Evolutionary conservation across 2,113 vertebrate genomes (phyloP), one percentile per base, ranked within the genome.

Genomic region (Charina bottae): DNA sequence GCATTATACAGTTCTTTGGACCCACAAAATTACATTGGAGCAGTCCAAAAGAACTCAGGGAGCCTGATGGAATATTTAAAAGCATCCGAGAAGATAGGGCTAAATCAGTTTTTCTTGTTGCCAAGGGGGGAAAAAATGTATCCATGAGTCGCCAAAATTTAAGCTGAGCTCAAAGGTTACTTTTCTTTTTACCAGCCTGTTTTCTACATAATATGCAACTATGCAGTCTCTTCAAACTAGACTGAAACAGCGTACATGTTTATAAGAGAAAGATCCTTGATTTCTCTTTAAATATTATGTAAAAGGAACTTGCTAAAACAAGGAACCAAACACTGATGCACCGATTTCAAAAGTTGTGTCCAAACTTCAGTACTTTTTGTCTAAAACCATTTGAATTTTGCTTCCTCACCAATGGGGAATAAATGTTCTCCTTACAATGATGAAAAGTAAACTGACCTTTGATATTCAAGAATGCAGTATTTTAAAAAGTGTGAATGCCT

Each of bases 281-380:
- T 58, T 19, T 58, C 56, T 58, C 56, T 58, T 19, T 19, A 58
- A 58, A 58, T 78, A 11, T 15, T 17, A n/a, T 37, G 37, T 78
- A 33, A 37, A 28, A 10, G 28, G n/a, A 78, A 17, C 64, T 68
- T 68, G 24, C 28, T 68, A 28, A 68, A 28, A 2, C 23, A 68
- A 28, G 62, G 9, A 68, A 68, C 26, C 24, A 11, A 68, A 68
- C 1, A 4, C 42, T 19, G 5, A 24, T 83, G 12, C 8, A 10
- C 68, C 12, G 33, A 78, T 33, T 78, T 37, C 28, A 78, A n/a
- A 17, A 37, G n/a, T 6, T 26, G 0, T 4, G 0, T 0, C 13
- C 7, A 60, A 17, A 5, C n/a, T 19, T 21, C 28, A 55, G n/a
- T 10, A 26, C 46, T 24, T 49, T 84, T 28, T 46, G 9, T 84